Evolutionary conservation across 2,888 invertebrate genomes (phyloP), one percentile per base, ranked within the genome.

Genomic region (Notodonta dromedarius): DNA sequence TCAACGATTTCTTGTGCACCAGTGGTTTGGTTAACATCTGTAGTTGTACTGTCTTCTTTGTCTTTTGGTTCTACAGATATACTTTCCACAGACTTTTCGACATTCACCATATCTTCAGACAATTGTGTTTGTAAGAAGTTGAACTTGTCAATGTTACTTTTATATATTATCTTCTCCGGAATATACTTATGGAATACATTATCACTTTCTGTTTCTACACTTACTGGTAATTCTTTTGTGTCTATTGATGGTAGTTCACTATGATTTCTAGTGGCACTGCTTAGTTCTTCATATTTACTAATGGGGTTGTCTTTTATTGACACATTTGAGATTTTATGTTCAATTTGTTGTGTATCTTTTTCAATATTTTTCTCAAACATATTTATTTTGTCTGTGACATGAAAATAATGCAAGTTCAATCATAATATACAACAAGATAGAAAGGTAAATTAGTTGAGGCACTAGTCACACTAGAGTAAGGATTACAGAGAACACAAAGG

Each of bases 41-140:
- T 73, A 68, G 69, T 69, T 58, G 65, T 56, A 77, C 66, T 76
- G 71, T 83, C 81, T 77, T 72, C 71, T 63, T 82, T 79, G 60
- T 73, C 70, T 65, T 73, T 69, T 62, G 67, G 70, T 69, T 79
- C 65, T 69, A 77, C 58, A 66, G 76, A 69, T 63, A 67, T 67
- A 71, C 71, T 76, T 71, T 80, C 77, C 71, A 71, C 63, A 63
- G 65, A 67, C 66, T 73, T 78, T 67, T 83, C 74, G 69, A 73
- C 61, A 59, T 84, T 76, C 69, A 74, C 63, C 62, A 74, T 70
- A 69, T 85, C 82, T 66, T 75, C 83, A 63, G 82, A 75, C 61
- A 92, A 76, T 78, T 89, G 91, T 63, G 92, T 91, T 88, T 91
- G 91, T 77, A 93, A 80, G 77, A 91, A 92, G 84, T 85, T 88